These are phyloP conservation scores for Luffia ferchaultella DNA, from an alignment of 2,888 invertebrate species.

Conservation along the genomic window DNA sequence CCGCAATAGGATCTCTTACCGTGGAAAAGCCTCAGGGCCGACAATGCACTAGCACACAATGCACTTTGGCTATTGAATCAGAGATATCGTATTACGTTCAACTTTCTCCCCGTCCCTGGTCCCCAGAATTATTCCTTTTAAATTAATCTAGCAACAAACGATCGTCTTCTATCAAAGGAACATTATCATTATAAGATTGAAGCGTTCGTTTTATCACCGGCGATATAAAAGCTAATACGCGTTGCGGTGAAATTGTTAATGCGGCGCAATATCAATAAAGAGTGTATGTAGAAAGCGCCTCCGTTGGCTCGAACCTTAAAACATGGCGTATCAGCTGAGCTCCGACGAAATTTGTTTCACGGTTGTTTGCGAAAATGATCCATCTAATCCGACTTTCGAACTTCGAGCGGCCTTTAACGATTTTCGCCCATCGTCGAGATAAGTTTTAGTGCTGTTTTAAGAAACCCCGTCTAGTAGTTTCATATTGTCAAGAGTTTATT, in stretches of 20 bases:
- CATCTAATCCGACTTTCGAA: constrained; percentile 23
- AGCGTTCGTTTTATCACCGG: constrained; percentile 36
- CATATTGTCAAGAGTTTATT: background rate
- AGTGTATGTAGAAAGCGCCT: constrained; percentile 20
- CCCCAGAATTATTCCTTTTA: no score
- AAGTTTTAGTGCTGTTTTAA: constrained; percentile 1
- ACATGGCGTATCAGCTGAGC: background rate
- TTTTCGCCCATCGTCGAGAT: constrained; percentile 1
- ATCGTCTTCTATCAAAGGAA: constrained; percentile 13
- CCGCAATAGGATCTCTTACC: constrained; percentile 44
- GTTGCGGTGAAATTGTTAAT: constrained; percentile 45
- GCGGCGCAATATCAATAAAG: constrained; percentile 54
- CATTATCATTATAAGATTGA: background rate
- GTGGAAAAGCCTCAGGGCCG: constrained; percentile 29
- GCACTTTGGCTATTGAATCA: constrained; percentile 13
- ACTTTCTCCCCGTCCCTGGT: no score
- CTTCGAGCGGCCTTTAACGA: constrained; percentile 7
- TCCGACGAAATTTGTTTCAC: constrained; percentile 37
- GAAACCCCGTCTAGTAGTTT: background rate
- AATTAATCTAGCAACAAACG: constrained; percentile 24
- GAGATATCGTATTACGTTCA: constrained; percentile 9
- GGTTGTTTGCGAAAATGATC: constrained; percentile 29
- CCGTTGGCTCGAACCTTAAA: background rate
- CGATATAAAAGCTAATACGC: constrained; percentile 40
- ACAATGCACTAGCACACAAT: constrained; percentile 19